Conservation (phyloP, 2,888 invertebrate species). For the Platycheirus rosarum region DNA sequence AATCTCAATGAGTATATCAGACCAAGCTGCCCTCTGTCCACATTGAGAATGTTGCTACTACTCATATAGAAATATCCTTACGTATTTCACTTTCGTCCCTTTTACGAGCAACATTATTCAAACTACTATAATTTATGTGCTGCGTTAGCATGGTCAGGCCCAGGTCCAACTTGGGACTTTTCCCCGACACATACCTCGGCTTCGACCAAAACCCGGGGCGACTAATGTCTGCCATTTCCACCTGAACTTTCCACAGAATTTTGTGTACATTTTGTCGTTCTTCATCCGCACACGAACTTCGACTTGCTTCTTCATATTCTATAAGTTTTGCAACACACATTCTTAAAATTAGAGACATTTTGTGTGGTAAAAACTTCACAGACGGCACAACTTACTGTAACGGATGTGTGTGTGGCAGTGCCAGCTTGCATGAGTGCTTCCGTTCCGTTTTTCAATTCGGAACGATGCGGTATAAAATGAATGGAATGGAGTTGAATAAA, state of each 20-base stretch:
- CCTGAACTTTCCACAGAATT: constrained; percentile 38
- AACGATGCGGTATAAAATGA: background rate
- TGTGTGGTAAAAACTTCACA: constrained; percentile 53
- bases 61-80: constrained; percentile 37
- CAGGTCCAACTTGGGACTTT: background rate
- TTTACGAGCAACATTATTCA: constrained; percentile 71
- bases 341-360: constrained; percentile 43
- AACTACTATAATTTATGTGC: constrained; percentile 70
- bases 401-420: constrained; percentile 11
- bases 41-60: constrained; percentile 15
- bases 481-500: constrained; percentile 4
- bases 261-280: constrained; percentile 26
- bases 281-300: background rate
- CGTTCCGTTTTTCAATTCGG: background rate
- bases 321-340: constrained; percentile 33
- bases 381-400: constrained; percentile 36
- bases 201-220: constrained; percentile 11
- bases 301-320: background rate
- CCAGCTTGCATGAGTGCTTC: constrained; percentile 15
- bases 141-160: constrained; percentile 65
- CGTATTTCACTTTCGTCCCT: constrained; percentile 67
- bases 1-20: constrained; percentile 68
- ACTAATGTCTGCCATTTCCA: constrained; percentile 63
- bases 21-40: constrained; percentile 41
- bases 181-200: background rate